A percentile compares a stretch with the other conserved stretches of the same genome.
Conservation (phyloP, 2,113 vertebrate genomes). For the Colinus virginianus region DNA sequence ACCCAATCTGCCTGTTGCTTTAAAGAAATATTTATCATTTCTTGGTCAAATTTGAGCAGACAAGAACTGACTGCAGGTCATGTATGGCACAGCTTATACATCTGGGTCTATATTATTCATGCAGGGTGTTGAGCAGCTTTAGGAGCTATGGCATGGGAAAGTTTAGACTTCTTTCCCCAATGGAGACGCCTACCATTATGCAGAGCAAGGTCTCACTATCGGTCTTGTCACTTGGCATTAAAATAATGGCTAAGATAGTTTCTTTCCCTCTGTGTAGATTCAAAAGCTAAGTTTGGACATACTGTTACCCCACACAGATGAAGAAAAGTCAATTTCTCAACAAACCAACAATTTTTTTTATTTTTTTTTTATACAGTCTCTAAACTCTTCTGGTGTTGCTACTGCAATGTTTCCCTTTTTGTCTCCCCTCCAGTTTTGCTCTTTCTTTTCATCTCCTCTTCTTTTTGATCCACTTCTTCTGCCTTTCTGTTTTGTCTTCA, state of each 20-base stretch:
- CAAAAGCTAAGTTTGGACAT: background rate
- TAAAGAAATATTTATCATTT: background rate
- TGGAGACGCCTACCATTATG: background rate
- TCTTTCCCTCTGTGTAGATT: background rate
- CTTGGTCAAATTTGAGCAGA: background rate
- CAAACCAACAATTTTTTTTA: rapidly evolving
- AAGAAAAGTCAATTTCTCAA: background rate
- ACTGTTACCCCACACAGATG: background rate
- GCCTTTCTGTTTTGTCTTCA: conserved; percentile 27
- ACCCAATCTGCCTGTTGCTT: background rate
- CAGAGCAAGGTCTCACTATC: background rate
- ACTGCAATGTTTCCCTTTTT: background rate
- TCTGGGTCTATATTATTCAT: background rate
- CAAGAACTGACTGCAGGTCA: background rate
- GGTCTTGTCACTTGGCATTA: background rate
- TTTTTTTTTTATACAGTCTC: background rate
- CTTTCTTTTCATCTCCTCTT: conserved; percentile 24
- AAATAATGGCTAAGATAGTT: background rate
- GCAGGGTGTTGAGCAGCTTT: background rate
- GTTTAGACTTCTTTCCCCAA: background rate
- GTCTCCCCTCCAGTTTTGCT: background rate
- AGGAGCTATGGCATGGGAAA: background rate
- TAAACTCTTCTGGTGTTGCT: background rate
- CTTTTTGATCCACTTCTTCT: background rate
- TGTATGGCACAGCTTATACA: background rate